These are phyloP conservation scores for Eunapius fragilis DNA, from an alignment of 37 sponge, comb jelly and placozoan species.

Conservation along the genomic window DNA sequence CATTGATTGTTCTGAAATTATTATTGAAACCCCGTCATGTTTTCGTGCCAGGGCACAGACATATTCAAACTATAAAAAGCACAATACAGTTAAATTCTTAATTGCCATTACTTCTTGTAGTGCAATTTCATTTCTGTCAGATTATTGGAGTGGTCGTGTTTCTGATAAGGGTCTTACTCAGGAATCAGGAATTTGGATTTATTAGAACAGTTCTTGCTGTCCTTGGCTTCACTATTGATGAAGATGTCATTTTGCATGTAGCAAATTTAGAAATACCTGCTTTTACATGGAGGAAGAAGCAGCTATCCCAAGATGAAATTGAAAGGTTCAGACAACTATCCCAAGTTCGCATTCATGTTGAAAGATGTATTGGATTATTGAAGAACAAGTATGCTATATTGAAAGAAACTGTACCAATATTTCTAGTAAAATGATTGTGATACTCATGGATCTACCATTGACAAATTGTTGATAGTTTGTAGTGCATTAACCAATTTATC, in stretches of 20 bases:
- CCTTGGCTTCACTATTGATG: conserved; percentile 41
- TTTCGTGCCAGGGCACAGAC: conserved; percentile 23
- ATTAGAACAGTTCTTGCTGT: conserved; percentile 24
- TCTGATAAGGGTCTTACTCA: conserved; percentile 38
- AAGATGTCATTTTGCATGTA: conserved; percentile 29
- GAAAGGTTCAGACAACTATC: conserved; percentile 30
- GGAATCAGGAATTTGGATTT: conserved; percentile 16
- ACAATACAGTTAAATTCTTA: conserved; percentile 64
- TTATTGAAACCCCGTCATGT: conserved; percentile 14
- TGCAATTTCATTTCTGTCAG: conserved; percentile 21
- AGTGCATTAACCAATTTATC: conserved; percentile 34
- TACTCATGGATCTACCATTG: conserved; percentile 29
- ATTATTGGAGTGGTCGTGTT: conserved; percentile 41
- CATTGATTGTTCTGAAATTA: conserved; percentile 38
- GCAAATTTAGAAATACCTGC: conserved; percentile 47
- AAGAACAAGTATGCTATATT: conserved; percentile 45
- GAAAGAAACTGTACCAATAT: conserved; percentile 7
- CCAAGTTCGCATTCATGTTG: conserved; percentile 58
- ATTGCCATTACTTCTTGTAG: conserved; percentile 51
- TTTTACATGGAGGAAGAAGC: conserved; percentile 38
- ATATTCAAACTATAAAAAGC: conserved; percentile 64
- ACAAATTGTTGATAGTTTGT: conserved; percentile 48
- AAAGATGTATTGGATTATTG: conserved; percentile 40
- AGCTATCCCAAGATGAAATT: conserved; percentile 42
- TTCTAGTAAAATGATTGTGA: conserved; percentile 13